Base-by-base conservation (phyloP, 2,797 vertebrate genomes). In the Malurus leucopterus region DNA sequence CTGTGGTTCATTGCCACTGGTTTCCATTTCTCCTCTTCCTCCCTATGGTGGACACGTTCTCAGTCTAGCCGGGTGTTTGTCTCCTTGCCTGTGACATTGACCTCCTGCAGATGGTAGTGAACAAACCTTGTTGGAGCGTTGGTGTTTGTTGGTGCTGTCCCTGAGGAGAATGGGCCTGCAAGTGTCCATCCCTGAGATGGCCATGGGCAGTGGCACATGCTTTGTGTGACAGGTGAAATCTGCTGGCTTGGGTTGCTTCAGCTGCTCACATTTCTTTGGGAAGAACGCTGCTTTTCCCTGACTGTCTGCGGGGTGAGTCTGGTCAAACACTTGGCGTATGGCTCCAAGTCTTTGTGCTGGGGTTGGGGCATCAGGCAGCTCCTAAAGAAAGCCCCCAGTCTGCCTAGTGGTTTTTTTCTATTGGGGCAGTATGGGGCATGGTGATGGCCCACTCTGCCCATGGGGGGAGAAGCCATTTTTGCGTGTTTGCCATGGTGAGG, bases 371-470 rank as follows among this genome's bases (percentile, higher is more conserved):
- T 29, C 36, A 50, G 30, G 59, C 30, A 27, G 43, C 17, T 59
- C 38, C 18, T 50, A 20, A 50, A 38, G 59, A 47, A 64, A 50
- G 12, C 0, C 3, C 30, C 14, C 11, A 1, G 55, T 70, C 53
- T 2, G 1, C 27, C 27, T 17, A 11, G 19, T 0, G 0, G 26
- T 9, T 13, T 64, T 70, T 61, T 83, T 32, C 16, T 68, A 0
- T 47, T 44, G 4, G 0, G 1, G 15, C 38, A 29, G 1, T 57
- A 24, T 51, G 46, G 30, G 34, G 8, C 27, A 11, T 4, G 5
- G 17, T 4, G 3, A 2, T 71, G 13, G 8, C 29, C n/a, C 32
- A 3, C 32, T 88, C 63, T 46, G 11, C 15, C 65, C 3, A 1
- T 15, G 22, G 2, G 13, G 16, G 1, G 13, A 6, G 19, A 18